These are phyloP conservation scores for Corythornis leucogaster DNA, from an alignment of 2,797 vertebrate genomes.

Conservation along the genomic window DNA sequence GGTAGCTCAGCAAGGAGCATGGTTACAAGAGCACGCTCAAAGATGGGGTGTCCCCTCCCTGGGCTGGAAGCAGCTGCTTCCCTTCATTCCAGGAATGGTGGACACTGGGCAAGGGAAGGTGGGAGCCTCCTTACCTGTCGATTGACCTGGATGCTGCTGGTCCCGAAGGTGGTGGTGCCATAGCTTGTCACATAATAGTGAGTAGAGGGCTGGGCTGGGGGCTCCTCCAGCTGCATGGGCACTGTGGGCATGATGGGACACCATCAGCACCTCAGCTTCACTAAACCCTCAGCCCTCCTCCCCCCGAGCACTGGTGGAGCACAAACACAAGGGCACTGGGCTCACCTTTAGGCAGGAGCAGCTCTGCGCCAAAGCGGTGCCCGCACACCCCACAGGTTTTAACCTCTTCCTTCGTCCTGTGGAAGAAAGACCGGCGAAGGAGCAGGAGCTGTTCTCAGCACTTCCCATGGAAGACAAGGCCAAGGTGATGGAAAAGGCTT, in stretches of 20 bases:
- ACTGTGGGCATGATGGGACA: neutral
- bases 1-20: neutral
- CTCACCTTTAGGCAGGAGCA: slow-evolving; percentile 79
- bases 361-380: slow-evolving; percentile 67
- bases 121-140: slow-evolving; percentile 17
- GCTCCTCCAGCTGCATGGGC: neutral
- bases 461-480: neutral
- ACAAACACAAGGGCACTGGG: fast-evolving
- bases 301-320: fast-evolving
- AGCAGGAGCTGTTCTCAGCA: neutral
- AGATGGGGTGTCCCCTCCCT: neutral
- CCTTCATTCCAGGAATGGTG: neutral
- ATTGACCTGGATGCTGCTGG: slow-evolving; percentile 21
- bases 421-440: neutral
- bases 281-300: neutral
- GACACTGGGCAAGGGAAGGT: neutral
- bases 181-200: slow-evolving; percentile 24
- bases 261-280: neutral
- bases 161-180: neutral
- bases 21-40: neutral
- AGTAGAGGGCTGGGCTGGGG: neutral
- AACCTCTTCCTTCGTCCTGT: slow-evolving; percentile 72
- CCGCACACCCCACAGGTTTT: slow-evolving; percentile 72
- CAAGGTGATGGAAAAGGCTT: neutral
- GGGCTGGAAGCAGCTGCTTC: neutral